These are phyloP conservation scores for Danionella cerebrum DNA, from an alignment of 2,113 vertebrate genomes.

Conservation along the genomic window DNA sequence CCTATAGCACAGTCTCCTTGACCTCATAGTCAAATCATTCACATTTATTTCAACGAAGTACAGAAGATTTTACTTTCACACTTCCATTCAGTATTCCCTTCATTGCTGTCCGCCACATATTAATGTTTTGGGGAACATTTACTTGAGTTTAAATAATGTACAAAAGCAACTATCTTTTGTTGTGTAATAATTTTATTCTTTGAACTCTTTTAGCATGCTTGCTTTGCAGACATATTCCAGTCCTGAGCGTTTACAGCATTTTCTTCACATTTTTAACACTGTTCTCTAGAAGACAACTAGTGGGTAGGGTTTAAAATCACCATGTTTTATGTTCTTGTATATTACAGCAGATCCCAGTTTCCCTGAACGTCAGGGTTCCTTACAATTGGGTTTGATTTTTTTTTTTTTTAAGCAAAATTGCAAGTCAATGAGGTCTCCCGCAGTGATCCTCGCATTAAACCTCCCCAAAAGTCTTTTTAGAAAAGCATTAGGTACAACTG, in stretches of 20 bases:
- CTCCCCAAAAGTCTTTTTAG: background rate
- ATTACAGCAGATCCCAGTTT: background rate
- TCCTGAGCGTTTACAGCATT: slow-evolving; percentile 13
- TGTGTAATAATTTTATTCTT: slow-evolving; percentile 56
- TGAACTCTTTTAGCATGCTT: slow-evolving; percentile 68
- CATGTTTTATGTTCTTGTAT: slow-evolving; percentile 10
- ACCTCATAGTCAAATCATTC: slow-evolving; percentile 28
- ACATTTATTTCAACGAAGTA: slow-evolving; percentile 22
- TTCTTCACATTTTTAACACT: no score
- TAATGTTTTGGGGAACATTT: slow-evolving; percentile 60
- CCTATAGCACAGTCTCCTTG: slow-evolving; percentile 34
- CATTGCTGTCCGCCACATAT: slow-evolving; percentile 64
- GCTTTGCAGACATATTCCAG: slow-evolving; percentile 62
- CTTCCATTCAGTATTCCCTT: slow-evolving; percentile 51
- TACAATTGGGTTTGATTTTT: background rate
- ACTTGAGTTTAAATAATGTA: slow-evolving; percentile 70
- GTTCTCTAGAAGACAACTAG: slow-evolving; percentile 17
- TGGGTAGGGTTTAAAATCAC: slow-evolving; percentile 1
- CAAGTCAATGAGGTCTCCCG: background rate
- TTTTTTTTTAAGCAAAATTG: background rate
- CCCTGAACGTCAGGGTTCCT: background rate
- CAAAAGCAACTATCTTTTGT: slow-evolving; percentile 72
- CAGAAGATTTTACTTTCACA: slow-evolving; percentile 58
- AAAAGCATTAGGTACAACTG: background rate
- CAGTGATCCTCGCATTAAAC: background rate